Percentiles rank a stretch among this genome's conserved stretches.
phyloP scores from a whole-genome alignment of 2,113 vertebrate species.

The Oncorhynchus masou region DNA sequence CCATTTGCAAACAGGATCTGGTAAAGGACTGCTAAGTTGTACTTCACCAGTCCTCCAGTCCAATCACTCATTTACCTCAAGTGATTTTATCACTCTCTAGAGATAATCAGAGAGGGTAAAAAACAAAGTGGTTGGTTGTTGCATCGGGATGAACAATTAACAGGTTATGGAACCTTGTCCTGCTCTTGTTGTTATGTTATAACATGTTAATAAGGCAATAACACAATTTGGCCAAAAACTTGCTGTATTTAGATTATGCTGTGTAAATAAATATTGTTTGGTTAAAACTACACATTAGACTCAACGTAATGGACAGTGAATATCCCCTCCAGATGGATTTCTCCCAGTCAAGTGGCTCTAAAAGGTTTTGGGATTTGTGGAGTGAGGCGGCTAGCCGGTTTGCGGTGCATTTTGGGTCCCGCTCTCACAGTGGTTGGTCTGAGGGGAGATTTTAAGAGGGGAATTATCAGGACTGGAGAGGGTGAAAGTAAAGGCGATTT shows the following conservation, averaged over 20 bases:
- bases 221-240: slow-evolving; percentile 22
- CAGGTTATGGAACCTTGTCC: slow-evolving; percentile 22
- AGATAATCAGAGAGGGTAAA: slow-evolving; percentile 65
- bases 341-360: slow-evolving; percentile 72
- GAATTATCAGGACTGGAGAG: slow-evolving; percentile 65
- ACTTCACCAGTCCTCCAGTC: slow-evolving; percentile 73
- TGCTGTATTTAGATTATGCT: slow-evolving; percentile 51
- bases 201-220: slow-evolving; percentile 51
- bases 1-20: slow-evolving; percentile 74
- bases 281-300: slow-evolving; percentile 64
- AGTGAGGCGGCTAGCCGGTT: slow-evolving; percentile 61
- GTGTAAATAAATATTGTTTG: slow-evolving; percentile 64
- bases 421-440: slow-evolving; percentile 64
- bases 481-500: slow-evolving; percentile 60
- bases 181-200: slow-evolving; percentile 23
- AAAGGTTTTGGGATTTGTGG: slow-evolving; percentile 72
- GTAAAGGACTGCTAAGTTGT: slow-evolving; percentile 73
- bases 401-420: slow-evolving; percentile 56
- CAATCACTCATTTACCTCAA: slow-evolving; percentile 77
- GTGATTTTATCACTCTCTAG: slow-evolving; percentile 75
- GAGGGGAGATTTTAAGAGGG: slow-evolving; percentile 67
- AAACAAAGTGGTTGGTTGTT: slow-evolving; percentile 62
- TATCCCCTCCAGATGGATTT: slow-evolving; percentile 69
- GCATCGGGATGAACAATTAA: slow-evolving; percentile 65
- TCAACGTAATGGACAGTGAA: slow-evolving; percentile 66